Evolutionary conservation across 2,797 vertebrate genomes (phyloP).

Genomic region (Paguma larvata): DNA sequence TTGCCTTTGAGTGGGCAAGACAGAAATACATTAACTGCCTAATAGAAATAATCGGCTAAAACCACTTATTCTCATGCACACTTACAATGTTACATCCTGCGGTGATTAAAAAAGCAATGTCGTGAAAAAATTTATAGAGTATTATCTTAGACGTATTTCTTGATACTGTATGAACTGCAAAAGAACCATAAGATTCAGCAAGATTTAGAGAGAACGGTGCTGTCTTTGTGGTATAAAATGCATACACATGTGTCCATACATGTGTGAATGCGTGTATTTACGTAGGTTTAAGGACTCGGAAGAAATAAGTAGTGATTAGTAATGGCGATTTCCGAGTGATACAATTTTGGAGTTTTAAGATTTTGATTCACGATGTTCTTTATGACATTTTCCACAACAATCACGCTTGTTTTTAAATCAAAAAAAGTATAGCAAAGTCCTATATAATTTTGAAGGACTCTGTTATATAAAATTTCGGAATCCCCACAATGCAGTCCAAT

Average conservation of each 20-base stretch:
- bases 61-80: neutral
- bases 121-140: neutral
- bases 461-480: neutral
- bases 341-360: neutral
- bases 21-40: neutral
- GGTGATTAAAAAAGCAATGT: neutral
- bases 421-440: neutral
- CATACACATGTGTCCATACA: neutral
- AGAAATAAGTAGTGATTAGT: neutral
- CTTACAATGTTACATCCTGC: neutral
- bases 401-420: neutral
- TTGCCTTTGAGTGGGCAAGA: neutral
- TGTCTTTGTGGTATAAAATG: neutral
- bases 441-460: neutral
- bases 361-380: neutral
- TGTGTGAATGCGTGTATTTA: neutral
- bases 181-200: neutral
- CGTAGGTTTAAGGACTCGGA: neutral
- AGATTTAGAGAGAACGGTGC: neutral
- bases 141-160: neutral
- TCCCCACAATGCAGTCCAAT: neutral
- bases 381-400: neutral
- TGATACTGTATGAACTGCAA: neutral
- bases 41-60: neutral
- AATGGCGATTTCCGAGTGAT: neutral